Conservation (phyloP, 1,140 invertebrate species). For the Macrobrachium rosenbergii region DNA sequence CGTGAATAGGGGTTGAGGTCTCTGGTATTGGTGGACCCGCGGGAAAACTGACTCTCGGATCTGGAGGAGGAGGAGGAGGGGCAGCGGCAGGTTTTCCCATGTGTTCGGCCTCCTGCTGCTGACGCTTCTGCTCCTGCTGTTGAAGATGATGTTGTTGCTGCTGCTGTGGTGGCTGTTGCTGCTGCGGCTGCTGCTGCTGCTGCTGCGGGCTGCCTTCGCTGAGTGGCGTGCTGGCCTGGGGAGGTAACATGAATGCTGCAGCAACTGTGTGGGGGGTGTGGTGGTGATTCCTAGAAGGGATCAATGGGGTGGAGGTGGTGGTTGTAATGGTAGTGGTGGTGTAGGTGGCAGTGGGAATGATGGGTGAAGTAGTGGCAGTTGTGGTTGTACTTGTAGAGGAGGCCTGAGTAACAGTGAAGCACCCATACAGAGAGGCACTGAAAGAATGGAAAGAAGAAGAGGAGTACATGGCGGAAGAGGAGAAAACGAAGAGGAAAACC, state of each 20-base stretch:
- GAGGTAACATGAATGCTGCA: slow-evolving; percentile 55
- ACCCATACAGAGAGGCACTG: slow-evolving; percentile 32
- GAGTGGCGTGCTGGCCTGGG: slow-evolving; percentile 58
- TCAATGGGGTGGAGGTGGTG: slow-evolving; percentile 43
- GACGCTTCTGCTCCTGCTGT: not conserved
- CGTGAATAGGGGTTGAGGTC: slow-evolving; percentile 54
- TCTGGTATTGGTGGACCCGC: slow-evolving; percentile 43
- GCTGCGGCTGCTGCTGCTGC: not conserved
- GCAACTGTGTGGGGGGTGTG: slow-evolving; percentile 37
- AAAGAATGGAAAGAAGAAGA: slow-evolving; percentile 36
- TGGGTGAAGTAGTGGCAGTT: slow-evolving; percentile 33
- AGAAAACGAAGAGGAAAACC: slow-evolving; percentile 25
- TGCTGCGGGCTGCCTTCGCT: slow-evolving; percentile 45
- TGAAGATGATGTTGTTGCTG: not conserved
- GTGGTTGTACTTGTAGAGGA: slow-evolving; percentile 37
- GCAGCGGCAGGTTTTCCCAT: not conserved
- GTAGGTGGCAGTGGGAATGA: slow-evolving; percentile 28
- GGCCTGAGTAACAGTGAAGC: slow-evolving; percentile 53
- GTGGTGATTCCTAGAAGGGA: slow-evolving; percentile 40
- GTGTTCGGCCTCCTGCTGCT: not conserved
- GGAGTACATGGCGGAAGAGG: slow-evolving; percentile 41
- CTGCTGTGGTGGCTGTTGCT: not conserved
- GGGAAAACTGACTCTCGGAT: slow-evolving; percentile 29
- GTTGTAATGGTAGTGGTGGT: slow-evolving; percentile 35
- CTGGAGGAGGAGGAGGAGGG: not conserved